phyloP scores from a whole-genome alignment of 2,888 invertebrate species.

The Andrena haemorrhoa region DNA sequence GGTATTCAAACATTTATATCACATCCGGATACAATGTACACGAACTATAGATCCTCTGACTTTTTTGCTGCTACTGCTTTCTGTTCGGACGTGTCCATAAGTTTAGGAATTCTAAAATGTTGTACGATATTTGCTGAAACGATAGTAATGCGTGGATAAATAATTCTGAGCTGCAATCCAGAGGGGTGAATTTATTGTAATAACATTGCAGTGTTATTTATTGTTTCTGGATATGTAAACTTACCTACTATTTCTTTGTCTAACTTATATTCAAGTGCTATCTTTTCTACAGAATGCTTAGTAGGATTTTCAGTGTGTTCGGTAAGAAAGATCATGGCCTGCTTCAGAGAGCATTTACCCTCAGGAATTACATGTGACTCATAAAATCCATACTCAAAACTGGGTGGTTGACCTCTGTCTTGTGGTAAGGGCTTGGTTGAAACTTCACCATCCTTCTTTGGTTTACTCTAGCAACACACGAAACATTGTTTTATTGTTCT shows the following conservation, averaged over 20 bases:
- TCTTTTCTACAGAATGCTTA: slow-evolving; percentile 86
- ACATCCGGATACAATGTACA: neutral
- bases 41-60: neutral
- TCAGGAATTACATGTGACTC: slow-evolving; percentile 88
- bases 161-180: neutral
- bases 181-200: neutral
- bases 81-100: fast-evolving
- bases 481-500: neutral
- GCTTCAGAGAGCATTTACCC: slow-evolving; percentile 89
- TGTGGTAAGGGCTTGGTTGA: slow-evolving; percentile 87
- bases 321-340: slow-evolving; percentile 88
- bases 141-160: neutral
- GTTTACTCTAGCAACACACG: neutral
- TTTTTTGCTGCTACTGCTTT: fast-evolving
- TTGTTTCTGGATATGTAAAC: slow-evolving; percentile 52
- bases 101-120: slow-evolving; percentile 35
- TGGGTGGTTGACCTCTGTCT: slow-evolving; percentile 84
- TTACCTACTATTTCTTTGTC: slow-evolving; percentile 88
- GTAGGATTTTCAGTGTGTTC: slow-evolving; percentile 88
- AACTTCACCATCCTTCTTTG: neutral
- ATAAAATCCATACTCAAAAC: slow-evolving; percentile 89
- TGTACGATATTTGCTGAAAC: slow-evolving; percentile 56
- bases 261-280: slow-evolving; percentile 90
- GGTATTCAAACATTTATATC: slow-evolving; percentile 9
- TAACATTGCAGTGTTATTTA: neutral